Base-by-base conservation (phyloP, 2,113 vertebrate genomes). In the Muntiacus muntjak region DNA sequence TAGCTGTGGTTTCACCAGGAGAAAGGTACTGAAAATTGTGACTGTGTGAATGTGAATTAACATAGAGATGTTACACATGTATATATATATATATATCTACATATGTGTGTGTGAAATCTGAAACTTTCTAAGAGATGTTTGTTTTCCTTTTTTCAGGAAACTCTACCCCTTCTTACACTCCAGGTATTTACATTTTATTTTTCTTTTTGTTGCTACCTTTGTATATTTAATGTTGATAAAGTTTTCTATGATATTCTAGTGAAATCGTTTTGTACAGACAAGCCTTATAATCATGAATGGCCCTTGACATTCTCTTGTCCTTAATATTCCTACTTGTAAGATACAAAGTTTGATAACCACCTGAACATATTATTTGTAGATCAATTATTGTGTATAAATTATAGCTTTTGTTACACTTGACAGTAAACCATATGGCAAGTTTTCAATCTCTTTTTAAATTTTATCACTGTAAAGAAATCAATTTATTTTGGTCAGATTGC, bases 141-240 rank as follows among this genome's bases (percentile, higher is more conserved):
- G 21, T 95, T 94, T 98, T 52, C 94, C 1, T 95, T 96, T 98
- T 98, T 97, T 26, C 98, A 96, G 21, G 1, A 13, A 0, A 0
- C 0, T 2, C 3, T 25, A 0, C 0, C 1, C 0, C 0, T 8
- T 0, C 0, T 1, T 0, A 3, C 7, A 14, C 0, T 55, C 0
- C 1, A 89, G 98, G 99, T 99, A 92, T 60, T 60, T 95, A 1
- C 14, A 57, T 71, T 95, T 96, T 88, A 45, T 50, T 88, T 2
- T 60, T 36, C 57, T 95, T 33, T 54, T 21, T 55, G 1, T 87
- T 58, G 21, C 33, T 0, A 58, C 78, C 54, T 85, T 26, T 87
- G 28, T 89, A 25, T 87, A 45, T 52, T 95, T 97, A 71, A 71
- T 64, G 5, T 76, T 81, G 23, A 55, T 10, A 55, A 9, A 83